These are phyloP conservation scores for Arenaria interpres DNA, from an alignment of 2,113 vertebrate species.

Conservation along the genomic window DNA sequence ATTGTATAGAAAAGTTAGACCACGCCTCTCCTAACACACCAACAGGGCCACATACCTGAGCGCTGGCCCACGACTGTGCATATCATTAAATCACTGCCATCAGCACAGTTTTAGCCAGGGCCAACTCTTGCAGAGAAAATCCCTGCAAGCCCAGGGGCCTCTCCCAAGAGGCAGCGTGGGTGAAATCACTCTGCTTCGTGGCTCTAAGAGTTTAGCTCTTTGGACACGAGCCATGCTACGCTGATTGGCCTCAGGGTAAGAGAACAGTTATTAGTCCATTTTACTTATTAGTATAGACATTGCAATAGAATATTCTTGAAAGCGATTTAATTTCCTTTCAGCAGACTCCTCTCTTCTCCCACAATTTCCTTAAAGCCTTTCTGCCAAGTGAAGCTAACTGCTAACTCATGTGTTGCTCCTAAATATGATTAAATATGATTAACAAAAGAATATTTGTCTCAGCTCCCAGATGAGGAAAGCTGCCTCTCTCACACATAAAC, in stretches of 20 bases:
- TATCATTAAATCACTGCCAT: neutral
- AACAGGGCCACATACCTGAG: neutral
- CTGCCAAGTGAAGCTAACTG: constrained; percentile 24
- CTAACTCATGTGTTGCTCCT: constrained; percentile 14
- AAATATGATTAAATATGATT: constrained; percentile 14
- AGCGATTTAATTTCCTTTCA: constrained; percentile 34
- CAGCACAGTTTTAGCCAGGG: rapidly evolving
- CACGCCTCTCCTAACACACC: neutral
- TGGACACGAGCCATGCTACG: neutral
- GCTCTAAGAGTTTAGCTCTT: neutral
- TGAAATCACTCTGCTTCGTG: neutral
- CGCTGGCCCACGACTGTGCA: rapidly evolving
- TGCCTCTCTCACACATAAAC: constrained; percentile 6
- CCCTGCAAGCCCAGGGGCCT: neutral
- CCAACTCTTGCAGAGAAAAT: neutral
- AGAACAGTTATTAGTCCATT: constrained; percentile 22
- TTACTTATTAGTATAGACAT: constrained; percentile 28
- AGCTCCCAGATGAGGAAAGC: neutral
- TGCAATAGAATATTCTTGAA: constrained; percentile 38
- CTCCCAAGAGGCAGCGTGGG: neutral
- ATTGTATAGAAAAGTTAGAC: neutral
- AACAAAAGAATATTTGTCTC: constrained; percentile 12
- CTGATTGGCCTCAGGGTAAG: neutral
- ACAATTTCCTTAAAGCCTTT: constrained; percentile 23
- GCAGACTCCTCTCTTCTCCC: neutral